Conservation (phyloP, 2,888 invertebrate species). For the Coelogynopora nodosa region DNA sequence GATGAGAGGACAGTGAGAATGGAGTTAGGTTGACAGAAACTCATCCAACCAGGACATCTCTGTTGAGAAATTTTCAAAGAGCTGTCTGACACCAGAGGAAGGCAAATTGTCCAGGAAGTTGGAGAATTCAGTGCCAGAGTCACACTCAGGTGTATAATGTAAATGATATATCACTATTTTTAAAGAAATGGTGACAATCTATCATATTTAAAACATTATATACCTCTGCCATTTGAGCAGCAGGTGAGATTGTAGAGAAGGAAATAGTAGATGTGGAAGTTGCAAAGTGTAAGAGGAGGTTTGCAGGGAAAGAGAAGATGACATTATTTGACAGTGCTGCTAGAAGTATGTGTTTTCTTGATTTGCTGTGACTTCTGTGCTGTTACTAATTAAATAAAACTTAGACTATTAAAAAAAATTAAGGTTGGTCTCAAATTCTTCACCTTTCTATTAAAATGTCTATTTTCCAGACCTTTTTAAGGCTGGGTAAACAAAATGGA, state of each 20-base stretch:
- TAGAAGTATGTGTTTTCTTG: constrained; percentile 19
- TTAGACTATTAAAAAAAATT: neutral
- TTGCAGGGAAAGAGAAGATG: neutral
- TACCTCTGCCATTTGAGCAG: constrained; percentile 5
- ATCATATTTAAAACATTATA: constrained; percentile 9
- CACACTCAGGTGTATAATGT: constrained; percentile 8
- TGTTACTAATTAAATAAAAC: no score
- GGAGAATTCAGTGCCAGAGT: neutral
- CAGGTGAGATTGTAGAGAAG: constrained; percentile 6
- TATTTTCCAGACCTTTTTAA: neutral
- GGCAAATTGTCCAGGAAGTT: no score
- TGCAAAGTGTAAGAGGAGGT: neutral
- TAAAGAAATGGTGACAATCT: constrained; percentile 7
- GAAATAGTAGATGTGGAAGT: neutral
- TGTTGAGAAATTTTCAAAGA: no score
- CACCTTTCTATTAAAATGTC: neutral
- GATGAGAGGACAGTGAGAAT: no score
- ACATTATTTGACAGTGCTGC: neutral
- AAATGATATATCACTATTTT: neutral
- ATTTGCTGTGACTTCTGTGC: constrained; percentile 16
- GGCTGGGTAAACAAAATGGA: neutral
- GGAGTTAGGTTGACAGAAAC: no score
- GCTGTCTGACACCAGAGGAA: no score
- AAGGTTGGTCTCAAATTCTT: neutral
- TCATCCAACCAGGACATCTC: no score